phyloP scores from a whole-genome alignment of 2,113 vertebrate genomes.

The Reinhardtius hippoglossoides region DNA sequence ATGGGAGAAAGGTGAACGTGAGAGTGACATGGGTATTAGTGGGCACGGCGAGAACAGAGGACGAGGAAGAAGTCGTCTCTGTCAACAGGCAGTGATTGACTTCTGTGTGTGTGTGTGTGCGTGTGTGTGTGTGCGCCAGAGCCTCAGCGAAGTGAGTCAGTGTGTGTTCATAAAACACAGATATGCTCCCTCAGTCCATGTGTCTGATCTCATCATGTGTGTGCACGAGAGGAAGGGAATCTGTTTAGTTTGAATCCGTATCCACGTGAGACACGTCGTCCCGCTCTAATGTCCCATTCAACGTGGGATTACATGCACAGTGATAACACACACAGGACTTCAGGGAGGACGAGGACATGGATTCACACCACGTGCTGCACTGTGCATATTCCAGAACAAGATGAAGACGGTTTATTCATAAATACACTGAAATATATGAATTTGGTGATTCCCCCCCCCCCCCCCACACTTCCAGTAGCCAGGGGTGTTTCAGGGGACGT shows the following conservation, averaged over 20 bases:
- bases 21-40: not conserved
- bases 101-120: not conserved
- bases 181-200: slow-evolving; percentile 13
- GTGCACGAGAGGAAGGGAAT: not conserved
- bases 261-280: not conserved
- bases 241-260: slow-evolving; percentile 17
- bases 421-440: no score
- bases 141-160: slow-evolving; percentile 32
- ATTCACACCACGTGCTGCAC: not conserved
- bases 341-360: not conserved
- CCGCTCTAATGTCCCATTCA: not conserved
- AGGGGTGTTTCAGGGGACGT: no score
- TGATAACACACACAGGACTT: not conserved
- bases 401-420: no score
- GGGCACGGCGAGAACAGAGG: not conserved
- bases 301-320: not conserved
- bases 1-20: slow-evolving; percentile 46
- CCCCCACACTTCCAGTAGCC: no score
- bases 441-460: no score
- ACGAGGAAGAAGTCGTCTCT: slow-evolving; percentile 6
- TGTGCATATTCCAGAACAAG: no score
- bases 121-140: no score
- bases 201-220: slow-evolving; percentile 10
- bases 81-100: slow-evolving; percentile 33
- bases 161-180: slow-evolving; percentile 30